Conservation (phyloP, 2,888 invertebrate species). For the Protodeltote pygarga region DNA sequence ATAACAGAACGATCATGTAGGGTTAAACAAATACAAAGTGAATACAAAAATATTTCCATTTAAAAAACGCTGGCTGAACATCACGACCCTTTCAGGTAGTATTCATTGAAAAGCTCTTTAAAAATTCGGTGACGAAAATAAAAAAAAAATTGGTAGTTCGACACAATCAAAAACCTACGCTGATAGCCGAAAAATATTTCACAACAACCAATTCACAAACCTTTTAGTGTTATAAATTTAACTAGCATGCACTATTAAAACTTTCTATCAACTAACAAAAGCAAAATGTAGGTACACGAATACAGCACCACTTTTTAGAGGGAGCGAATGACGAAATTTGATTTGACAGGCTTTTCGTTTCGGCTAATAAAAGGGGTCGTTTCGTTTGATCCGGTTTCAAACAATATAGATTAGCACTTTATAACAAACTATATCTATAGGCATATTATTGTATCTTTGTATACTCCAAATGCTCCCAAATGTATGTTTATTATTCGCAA, state of each 20-base stretch:
- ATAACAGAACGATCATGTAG: no score
- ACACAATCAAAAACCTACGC: no score
- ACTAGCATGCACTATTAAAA: conserved; percentile 12
- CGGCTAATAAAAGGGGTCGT: conserved; percentile 46
- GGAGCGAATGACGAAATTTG: conserved; percentile 50
- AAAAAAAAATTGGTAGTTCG: no score
- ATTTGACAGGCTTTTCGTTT: conserved; percentile 51
- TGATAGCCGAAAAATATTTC: no score
- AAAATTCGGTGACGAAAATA: no score
- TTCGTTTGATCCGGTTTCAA: conserved; percentile 51
- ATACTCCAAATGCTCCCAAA: no score
- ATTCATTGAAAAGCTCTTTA: no score
- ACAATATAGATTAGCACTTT: conserved; percentile 49
- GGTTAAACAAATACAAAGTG: no score
- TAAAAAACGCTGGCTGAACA: neutral
- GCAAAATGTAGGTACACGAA: conserved; percentile 35
- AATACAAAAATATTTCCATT: conserved; percentile 1
- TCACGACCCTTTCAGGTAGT: no score
- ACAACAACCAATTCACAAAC: no score
- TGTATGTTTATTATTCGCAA: no score
- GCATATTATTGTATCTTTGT: no score
- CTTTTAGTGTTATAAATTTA: neutral
- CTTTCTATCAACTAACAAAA: conserved; percentile 26
- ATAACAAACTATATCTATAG: conserved; percentile 18
- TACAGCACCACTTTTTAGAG: conserved; percentile 30